phyloP scores from a whole-genome alignment of 2,888 invertebrate genomes.

The Hyposoter didymator region DNA sequence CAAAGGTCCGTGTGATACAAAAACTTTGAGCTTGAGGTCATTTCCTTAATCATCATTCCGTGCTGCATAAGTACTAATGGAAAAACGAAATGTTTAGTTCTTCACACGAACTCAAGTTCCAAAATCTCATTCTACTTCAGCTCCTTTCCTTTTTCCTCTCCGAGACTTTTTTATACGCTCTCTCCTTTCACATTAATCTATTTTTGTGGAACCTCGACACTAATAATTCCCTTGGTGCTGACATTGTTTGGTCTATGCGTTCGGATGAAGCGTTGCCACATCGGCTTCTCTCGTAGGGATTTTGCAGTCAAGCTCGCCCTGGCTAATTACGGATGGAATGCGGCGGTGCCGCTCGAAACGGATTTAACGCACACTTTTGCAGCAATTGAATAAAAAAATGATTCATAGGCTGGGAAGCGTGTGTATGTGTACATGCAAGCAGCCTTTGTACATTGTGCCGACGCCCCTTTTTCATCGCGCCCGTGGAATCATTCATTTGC shows the following conservation, averaged over 20 bases:
- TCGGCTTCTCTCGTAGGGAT: conserved; percentile 36
- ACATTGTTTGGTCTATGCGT: conserved; percentile 42
- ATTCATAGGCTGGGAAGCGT: conserved; percentile 21
- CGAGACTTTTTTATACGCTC: background rate
- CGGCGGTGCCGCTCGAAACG: background rate
- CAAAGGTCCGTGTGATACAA: background rate
- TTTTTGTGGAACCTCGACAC: background rate
- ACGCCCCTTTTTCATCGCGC: conserved; percentile 48
- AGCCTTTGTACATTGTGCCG: conserved; percentile 40
- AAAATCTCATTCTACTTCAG: background rate
- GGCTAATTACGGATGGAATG: conserved; percentile 62
- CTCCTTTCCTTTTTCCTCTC: background rate
- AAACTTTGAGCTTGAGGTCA: background rate
- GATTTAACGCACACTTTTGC: conserved; percentile 35
- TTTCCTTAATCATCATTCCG: background rate
- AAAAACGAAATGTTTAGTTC: background rate
- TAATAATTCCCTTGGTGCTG: conserved; percentile 27
- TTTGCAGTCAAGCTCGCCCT: conserved; percentile 32
- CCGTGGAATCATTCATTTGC: conserved; percentile 58
- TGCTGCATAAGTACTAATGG: background rate
- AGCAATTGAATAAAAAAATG: conserved; percentile 48
- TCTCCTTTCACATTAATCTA: too few species aligned
- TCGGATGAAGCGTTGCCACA: conserved; percentile 6
- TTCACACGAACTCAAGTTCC: background rate
- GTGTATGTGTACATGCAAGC: conserved; percentile 4